These are phyloP conservation scores for Limulus polyphemus DNA, from an alignment of 2,888 invertebrate species.

Conservation along the genomic window DNA sequence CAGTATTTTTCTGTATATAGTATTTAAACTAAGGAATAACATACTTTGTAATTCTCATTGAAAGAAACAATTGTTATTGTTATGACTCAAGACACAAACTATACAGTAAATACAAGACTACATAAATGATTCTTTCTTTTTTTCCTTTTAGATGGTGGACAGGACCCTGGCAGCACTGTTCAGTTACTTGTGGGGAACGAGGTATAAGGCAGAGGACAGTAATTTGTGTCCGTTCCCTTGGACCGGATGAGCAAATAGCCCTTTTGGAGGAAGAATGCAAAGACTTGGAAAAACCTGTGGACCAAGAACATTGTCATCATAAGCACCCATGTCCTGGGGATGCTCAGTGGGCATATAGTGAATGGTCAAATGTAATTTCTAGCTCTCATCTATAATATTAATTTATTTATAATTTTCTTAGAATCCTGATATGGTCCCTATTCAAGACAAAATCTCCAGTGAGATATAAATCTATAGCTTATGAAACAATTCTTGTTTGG, in stretches of 20 bases:
- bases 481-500: no score
- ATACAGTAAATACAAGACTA: neutral
- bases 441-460: no score
- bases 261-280: constrained; percentile 61
- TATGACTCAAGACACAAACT: neutral
- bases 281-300: constrained; percentile 50
- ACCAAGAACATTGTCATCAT: constrained; percentile 51
- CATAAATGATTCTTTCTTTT: neutral
- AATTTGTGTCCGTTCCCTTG: constrained; percentile 38
- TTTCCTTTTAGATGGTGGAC: constrained; percentile 56
- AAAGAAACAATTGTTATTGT: no score
- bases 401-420: no score
- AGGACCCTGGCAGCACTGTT: constrained; percentile 74
- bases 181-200: constrained; percentile 48
- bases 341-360: constrained; percentile 22
- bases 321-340: constrained; percentile 39
- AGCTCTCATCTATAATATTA: no score
- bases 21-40: no score
- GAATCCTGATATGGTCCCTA: no score
- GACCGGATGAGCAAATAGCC: constrained; percentile 52
- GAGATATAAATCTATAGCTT: no score
- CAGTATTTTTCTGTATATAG: no score
- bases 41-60: no score
- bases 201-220: constrained; percentile 37
- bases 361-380: constrained; percentile 26